Percentiles rank a stretch among this genome's conserved stretches.
Evolutionary conservation across 2,888 invertebrate genomes (phyloP).

Genomic region (Cheilosia pagana): DNA sequence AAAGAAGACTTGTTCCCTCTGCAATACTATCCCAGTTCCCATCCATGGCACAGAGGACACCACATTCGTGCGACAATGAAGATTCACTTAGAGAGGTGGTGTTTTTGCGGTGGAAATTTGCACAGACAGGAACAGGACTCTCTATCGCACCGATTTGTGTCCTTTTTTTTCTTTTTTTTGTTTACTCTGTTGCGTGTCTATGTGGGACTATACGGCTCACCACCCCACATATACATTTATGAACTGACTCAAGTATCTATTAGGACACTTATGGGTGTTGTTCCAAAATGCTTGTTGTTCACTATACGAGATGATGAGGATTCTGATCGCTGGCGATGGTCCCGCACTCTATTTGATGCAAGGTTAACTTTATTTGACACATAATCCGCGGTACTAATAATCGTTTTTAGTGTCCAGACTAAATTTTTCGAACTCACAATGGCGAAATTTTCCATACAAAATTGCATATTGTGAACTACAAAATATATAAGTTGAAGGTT

Average conservation of each 20-base stretch:
- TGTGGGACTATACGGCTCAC: slow-evolving; percentile 35
- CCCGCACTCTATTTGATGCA: slow-evolving; percentile 23
- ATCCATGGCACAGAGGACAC: slow-evolving; percentile 27
- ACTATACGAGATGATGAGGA: slow-evolving; percentile 55
- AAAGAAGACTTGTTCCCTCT: slow-evolving; percentile 11
- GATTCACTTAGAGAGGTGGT: slow-evolving; percentile 74
- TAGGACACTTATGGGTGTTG: slow-evolving; percentile 74
- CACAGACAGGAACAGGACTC: slow-evolving; percentile 53
- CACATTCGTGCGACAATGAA: slow-evolving; percentile 66
- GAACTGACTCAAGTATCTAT: slow-evolving; percentile 75
- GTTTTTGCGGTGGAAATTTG: slow-evolving; percentile 65
- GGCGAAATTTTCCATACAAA: too few species aligned
- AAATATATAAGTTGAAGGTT: too few species aligned
- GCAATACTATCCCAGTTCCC: slow-evolving; percentile 12
- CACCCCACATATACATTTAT: slow-evolving; percentile 61
- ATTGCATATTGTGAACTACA: too few species aligned
- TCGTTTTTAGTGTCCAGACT: too few species aligned
- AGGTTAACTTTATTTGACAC: slow-evolving; percentile 69
- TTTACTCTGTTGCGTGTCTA: slow-evolving; percentile 42
- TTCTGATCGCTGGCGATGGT: slow-evolving; percentile 65
- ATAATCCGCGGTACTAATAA: too few species aligned
- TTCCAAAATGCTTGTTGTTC: slow-evolving; percentile 67
- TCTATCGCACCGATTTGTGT: slow-evolving; percentile 59
- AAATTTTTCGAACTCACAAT: too few species aligned
- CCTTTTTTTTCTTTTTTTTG: slow-evolving; percentile 26